Base-by-base conservation (phyloP, 2,113 vertebrate genomes). In the Formicarius rufipectus region DNA sequence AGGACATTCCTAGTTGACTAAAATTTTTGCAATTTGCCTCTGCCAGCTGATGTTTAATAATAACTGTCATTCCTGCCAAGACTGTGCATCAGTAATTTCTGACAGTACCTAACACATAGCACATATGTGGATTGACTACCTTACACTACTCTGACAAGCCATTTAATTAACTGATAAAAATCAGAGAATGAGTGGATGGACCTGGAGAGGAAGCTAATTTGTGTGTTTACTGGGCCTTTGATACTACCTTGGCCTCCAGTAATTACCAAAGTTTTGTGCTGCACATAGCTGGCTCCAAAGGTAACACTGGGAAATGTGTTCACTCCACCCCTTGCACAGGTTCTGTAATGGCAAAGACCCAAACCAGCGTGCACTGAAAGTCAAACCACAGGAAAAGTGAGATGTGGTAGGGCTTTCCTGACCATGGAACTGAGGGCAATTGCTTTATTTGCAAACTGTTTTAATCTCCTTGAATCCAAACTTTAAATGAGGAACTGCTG, bases 41-140 rank as follows among this genome's bases (percentile, higher is more conserved):
- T 93, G 77, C 67, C 88, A 96, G 67, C 76, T 94, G 93, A 96
- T 89, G 45, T 96, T 97, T 95, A 95, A 91, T 93, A 96, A 93
- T 90, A 92, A 66, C 30, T 91, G 90, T 84, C 88, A 86, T 63
- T 71, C 58, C 77, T 91, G n/a, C 71, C 73, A 88, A 84, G 68
- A 86, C 55, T 0, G 1, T 63, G 81, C 80, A 90, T 69, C 72
- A 81, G 90, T 89, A 92, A 86, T 49, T 95, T 94, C 88, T 95
- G 85, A 86, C 73, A 81, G 77, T 71, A 81, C 3, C 1, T 52
- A 96, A 59, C 76, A 84, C 60, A 22, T 23, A 95, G 64, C 50
- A 89, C 35, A 25, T 21, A 63, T 42, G 66, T 47, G 39, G 63
- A 90, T 49, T 75, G 69, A 80, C 53, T 87, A 53, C 1, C 2